Conservation (phyloP, 1,140 invertebrate species). For the Tetragonula clypearis region DNA sequence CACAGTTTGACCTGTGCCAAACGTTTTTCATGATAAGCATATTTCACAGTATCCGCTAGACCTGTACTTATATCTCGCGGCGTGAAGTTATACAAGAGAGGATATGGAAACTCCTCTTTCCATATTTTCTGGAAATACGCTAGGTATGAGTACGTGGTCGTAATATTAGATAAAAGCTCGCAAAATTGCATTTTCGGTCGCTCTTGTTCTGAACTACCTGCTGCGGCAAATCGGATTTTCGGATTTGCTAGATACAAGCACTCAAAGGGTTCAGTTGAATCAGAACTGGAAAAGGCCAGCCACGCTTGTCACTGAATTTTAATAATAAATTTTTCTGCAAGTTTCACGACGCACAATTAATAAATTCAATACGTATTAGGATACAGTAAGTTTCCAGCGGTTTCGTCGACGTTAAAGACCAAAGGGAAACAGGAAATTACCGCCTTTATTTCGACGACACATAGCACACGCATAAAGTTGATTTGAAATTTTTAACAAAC, state of each 20-base stretch:
- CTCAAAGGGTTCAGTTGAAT: slow-evolving; percentile 58
- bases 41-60: slow-evolving; percentile 26
- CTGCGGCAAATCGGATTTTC: slow-evolving; percentile 61
- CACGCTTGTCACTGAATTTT: slow-evolving; percentile 51
- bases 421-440: not conserved
- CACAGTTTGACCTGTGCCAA: not conserved
- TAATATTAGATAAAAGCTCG: slow-evolving; percentile 67
- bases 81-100: slow-evolving; percentile 13
- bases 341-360: not conserved
- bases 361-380: not conserved
- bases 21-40: slow-evolving; percentile 33
- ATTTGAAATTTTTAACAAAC: not conserved
- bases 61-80: slow-evolving; percentile 25
- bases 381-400: not conserved
- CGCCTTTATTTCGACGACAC: not conserved
- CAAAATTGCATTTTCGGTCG: slow-evolving; percentile 63
- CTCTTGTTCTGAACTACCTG: slow-evolving; percentile 54
- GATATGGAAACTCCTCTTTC: slow-evolving; percentile 26
- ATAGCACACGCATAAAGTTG: not conserved
- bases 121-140: slow-evolving; percentile 50
- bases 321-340: slow-evolving; percentile 32
- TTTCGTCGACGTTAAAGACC: not conserved
- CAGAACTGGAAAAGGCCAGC: slow-evolving; percentile 17
- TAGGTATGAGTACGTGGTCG: slow-evolving; percentile 48
- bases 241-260: slow-evolving; percentile 60